Conservation (phyloP, 1,140 invertebrate genomes). For the Leptonema lineaticorne region DNA sequence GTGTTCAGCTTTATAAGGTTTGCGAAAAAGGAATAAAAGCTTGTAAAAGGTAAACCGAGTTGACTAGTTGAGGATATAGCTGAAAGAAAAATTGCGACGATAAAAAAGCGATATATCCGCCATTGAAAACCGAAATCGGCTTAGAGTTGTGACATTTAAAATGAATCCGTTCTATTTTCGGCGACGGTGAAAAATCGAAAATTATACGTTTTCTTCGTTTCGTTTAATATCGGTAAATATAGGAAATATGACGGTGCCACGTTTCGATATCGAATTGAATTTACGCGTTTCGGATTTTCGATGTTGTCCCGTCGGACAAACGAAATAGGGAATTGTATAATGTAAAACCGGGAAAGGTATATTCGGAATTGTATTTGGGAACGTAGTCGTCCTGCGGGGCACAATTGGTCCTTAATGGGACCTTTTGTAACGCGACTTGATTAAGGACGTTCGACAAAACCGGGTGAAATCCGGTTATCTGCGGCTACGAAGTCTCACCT, state of each 20-base stretch:
- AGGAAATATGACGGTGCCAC: neutral
- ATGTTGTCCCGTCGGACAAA: no score
- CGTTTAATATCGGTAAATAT: neutral
- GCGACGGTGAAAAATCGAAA: neutral
- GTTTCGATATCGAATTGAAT: neutral
- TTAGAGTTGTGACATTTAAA: no score
- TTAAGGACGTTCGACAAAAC: constrained; percentile 12
- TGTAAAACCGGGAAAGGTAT: neutral
- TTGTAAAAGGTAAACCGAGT: no score
- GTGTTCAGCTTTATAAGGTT: no score
- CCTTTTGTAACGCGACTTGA: constrained; percentile 20
- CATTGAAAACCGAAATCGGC: no score
- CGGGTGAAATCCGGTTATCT: neutral
- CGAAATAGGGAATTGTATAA: neutral
- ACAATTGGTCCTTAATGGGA: constrained; percentile 8
- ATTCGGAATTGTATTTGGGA: constrained; percentile 6
- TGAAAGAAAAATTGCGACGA: no score
- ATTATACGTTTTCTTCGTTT: neutral
- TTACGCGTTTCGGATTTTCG: no score
- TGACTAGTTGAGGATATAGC: no score
- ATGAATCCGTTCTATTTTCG: no score
- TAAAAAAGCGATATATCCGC: no score
- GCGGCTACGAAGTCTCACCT: no score
- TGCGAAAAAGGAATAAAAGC: no score
- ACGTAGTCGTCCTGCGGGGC: neutral